phyloP scores from a whole-genome alignment of 1,140 invertebrate genomes.

The Brachystomella parvula region DNA sequence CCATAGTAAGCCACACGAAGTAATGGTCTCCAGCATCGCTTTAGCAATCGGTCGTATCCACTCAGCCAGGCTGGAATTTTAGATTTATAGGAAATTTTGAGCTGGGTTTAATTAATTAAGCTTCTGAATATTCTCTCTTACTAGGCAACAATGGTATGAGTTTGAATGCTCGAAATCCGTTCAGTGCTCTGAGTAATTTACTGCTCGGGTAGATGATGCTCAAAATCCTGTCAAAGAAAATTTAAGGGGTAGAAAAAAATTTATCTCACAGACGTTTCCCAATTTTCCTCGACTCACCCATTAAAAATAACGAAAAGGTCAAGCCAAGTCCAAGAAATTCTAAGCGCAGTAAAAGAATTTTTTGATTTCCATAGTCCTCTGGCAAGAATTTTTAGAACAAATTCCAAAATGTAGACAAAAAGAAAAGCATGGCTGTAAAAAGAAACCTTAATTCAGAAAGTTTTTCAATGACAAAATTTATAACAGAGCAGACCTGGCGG shows the following conservation, averaged over 20 bases:
- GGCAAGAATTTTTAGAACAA: not conserved
- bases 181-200: not conserved
- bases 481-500: not conserved
- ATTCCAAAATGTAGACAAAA: not conserved
- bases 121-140: not conserved
- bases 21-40: not conserved
- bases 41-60: not conserved
- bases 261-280: not conserved
- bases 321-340: not conserved
- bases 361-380: not conserved
- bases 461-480: not conserved
- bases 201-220: not conserved
- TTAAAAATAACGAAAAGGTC: not conserved
- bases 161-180: not conserved
- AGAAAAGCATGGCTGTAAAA: not conserved
- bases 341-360: not conserved
- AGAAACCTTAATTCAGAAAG: not conserved
- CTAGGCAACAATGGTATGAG: not conserved
- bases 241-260: not conserved
- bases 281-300: not conserved
- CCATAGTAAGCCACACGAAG: not conserved
- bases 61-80: not conserved
- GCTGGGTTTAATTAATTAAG: not conserved
- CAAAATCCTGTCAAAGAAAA: not conserved
- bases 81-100: not conserved